phyloP scores from a whole-genome alignment of 2,888 invertebrate genomes.

The Brassicogethes aeneus region DNA sequence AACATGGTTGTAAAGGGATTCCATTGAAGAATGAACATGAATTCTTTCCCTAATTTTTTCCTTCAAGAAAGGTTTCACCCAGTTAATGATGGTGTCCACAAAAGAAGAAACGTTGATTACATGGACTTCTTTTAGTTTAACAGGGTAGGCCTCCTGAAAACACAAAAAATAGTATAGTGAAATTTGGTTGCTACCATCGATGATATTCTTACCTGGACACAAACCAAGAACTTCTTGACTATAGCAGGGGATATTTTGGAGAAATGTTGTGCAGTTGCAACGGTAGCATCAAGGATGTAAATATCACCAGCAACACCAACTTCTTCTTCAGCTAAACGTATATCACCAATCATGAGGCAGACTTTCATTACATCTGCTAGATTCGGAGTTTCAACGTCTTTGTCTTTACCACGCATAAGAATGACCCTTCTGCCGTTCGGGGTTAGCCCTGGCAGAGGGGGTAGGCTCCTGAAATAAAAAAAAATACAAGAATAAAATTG shows the following conservation, averaged over 20 bases:
- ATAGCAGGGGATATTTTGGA: constrained; percentile 75
- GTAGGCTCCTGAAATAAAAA: constrained; percentile 32
- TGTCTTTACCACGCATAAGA: constrained; percentile 62
- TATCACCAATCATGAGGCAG: constrained; percentile 76
- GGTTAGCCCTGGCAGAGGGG: constrained; percentile 74
- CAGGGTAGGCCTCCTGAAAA: constrained; percentile 83
- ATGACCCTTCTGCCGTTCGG: constrained; percentile 70
- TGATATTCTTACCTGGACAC: no score
- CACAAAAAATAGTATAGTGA: no score
- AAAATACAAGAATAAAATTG: background rate
- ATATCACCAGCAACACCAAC: constrained; percentile 79
- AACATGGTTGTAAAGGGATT: constrained; percentile 67
- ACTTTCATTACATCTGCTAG: constrained; percentile 74
- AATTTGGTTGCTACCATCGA: constrained; percentile 39
- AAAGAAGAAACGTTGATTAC: constrained; percentile 76
- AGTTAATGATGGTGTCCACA: constrained; percentile 76
- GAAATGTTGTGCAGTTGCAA: constrained; percentile 72
- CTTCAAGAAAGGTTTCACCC: constrained; percentile 79
- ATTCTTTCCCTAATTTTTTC: constrained; percentile 80
- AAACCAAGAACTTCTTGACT: constrained; percentile 77
- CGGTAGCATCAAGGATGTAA: constrained; percentile 69
- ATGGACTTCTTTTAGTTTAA: constrained; percentile 79
- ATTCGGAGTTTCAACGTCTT: constrained; percentile 60
- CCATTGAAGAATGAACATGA: constrained; percentile 65
- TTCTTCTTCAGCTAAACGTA: constrained; percentile 66